Evolutionary conservation across 2,113 vertebrate species (phyloP).

Genomic region (Eudyptes chrysolophus): DNA sequence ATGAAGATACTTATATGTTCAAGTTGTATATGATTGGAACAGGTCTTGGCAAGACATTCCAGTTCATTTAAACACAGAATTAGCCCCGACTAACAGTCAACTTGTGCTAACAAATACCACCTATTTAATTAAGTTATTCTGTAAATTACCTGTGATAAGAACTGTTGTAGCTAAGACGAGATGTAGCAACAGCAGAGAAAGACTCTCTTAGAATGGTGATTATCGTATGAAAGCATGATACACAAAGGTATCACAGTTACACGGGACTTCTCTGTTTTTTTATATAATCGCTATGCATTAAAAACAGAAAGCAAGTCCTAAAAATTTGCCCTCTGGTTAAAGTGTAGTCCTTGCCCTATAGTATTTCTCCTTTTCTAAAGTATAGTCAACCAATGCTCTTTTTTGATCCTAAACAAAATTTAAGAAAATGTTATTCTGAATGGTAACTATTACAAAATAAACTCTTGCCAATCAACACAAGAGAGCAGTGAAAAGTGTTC

Average conservation of each 20-base stretch:
- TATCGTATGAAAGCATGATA: not conserved
- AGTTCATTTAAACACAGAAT: not conserved
- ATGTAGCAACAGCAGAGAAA: not conserved
- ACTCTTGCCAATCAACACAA: not conserved
- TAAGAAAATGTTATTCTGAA: not conserved
- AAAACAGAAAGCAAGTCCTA: not conserved
- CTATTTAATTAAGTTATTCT: not conserved
- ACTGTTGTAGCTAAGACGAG: not conserved
- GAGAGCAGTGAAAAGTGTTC: not conserved
- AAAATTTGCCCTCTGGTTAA: not conserved
- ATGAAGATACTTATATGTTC: not conserved
- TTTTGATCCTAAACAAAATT: not conserved
- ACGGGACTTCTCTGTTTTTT: not conserved
- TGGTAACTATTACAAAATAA: not conserved
- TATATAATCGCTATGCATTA: not conserved
- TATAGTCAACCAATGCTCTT: not conserved
- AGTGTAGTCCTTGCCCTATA: not conserved
- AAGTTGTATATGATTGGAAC: not conserved
- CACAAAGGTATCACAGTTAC: not conserved
- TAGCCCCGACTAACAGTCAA: not conserved
- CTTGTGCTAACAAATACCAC: not conserved
- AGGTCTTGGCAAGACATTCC: not conserved
- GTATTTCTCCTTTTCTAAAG: not conserved
- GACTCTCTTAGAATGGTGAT: not conserved
- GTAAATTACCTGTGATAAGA: not conserved